A percentile compares a stretch with the other conserved stretches of the same genome.
Conservation (phyloP, 1,140 invertebrate genomes). For the Papilio machaon region DNA sequence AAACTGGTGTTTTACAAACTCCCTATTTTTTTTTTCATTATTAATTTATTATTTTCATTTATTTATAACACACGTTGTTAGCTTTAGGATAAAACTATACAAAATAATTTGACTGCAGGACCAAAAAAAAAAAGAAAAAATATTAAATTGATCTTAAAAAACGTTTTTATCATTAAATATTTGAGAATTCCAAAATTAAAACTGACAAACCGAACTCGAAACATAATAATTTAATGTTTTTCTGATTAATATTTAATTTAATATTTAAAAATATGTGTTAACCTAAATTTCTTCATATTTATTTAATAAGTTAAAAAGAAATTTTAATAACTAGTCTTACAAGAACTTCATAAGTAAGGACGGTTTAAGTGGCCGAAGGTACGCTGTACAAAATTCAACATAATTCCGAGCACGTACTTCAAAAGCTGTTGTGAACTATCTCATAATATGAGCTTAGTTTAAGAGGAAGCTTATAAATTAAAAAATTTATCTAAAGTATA, state of each 20-base stretch:
- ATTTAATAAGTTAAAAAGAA: background rate
- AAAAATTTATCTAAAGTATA: background rate
- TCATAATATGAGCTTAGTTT: slow-evolving; percentile 4
- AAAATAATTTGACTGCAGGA: too few species aligned
- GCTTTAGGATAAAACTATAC: too few species aligned
- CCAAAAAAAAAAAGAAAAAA: too few species aligned
- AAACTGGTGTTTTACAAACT: background rate
- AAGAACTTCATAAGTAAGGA: background rate
- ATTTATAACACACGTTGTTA: too few species aligned
- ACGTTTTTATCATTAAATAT: too few species aligned
- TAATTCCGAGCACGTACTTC: background rate
- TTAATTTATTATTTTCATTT: too few species aligned
- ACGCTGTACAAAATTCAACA: background rate
- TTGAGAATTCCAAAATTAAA: too few species aligned
- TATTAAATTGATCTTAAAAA: too few species aligned
- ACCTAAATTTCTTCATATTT: background rate
- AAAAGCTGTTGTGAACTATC: slow-evolving; percentile 5
- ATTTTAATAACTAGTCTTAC: background rate
- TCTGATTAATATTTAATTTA: too few species aligned
- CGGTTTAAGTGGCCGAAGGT: slow-evolving; percentile 7
- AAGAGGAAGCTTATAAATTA: background rate
- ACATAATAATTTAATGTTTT: too few species aligned
- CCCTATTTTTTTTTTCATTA: background rate
- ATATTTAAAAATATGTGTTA: background rate
- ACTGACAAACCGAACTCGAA: too few species aligned